phyloP scores from a whole-genome alignment of 1,140 invertebrate genomes.

The Pentalonia nigronervosa region DNA sequence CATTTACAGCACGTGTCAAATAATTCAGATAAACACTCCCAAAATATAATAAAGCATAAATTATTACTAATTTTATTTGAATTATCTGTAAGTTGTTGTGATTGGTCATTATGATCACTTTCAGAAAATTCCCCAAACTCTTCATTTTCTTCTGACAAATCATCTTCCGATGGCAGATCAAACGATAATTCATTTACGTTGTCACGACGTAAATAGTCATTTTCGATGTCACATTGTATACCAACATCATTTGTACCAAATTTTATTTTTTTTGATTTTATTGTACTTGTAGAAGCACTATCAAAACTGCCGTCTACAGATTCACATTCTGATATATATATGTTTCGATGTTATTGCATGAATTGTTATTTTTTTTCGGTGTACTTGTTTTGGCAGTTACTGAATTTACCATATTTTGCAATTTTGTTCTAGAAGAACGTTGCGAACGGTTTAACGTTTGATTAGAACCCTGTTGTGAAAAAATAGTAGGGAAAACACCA shows the following conservation, averaged over 20 bases:
- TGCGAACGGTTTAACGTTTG: neutral
- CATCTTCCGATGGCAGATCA: neutral
- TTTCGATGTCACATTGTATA: neutral
- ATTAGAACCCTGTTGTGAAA: neutral
- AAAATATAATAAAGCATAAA: slow-evolving; percentile 1
- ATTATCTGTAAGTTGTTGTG: neutral
- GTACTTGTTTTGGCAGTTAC: neutral
- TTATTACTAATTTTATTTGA: neutral
- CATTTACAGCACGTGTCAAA: neutral
- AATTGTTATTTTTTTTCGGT: neutral
- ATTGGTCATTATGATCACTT: neutral
- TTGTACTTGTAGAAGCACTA: neutral
- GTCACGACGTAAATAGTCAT: neutral
- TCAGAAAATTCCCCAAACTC: neutral
- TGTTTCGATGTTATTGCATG: neutral
- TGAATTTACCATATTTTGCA: neutral
- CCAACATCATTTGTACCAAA: neutral
- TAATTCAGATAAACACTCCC: slow-evolving; percentile 13
- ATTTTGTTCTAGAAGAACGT: neutral
- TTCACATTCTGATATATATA: neutral
- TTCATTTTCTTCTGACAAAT: neutral
- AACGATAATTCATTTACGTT: neutral
- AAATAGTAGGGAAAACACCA: neutral
- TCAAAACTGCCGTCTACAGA: neutral
- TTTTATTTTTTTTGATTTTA: neutral